Evolutionary conservation across 2,113 vertebrate genomes (phyloP), one percentile per base, ranked within the genome.

Genomic region (Felis chaus): DNA sequence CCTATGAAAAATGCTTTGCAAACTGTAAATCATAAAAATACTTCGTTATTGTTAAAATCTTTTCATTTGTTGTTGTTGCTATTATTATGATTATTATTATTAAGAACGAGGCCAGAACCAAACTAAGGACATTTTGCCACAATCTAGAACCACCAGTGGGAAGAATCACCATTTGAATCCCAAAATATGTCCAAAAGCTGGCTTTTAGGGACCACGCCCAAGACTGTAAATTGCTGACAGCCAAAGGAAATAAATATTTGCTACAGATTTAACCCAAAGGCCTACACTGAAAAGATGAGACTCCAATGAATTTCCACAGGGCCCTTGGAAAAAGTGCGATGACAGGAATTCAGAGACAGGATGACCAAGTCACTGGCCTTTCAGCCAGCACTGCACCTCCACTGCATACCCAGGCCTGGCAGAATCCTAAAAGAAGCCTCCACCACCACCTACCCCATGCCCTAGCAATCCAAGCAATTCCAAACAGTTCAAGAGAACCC

Each of bases 1-100:
- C 68, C 81, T 11, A 55, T 15, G 61, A 90, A 71, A 95, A 95
- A 94, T 13, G 12, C 23, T 82, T 61, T 68, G 27, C 39, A 92
- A 97, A 55, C 27, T 95, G 23, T 69, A 87, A 79, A 92, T 84
- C 55, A 68, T 39, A 89, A 93, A 95, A 95, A 78, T n/a, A 92
- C 48, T 57, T 69, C 41, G 1, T 41, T 31, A 81, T 23, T 81
- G 63, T 27, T 73, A 81, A 76, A 80, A 95, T 33, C 41, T 31
- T 48, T 79, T 48, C 65, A 48, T 48, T 7, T 92, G 57, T 21
- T 41, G 9, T 33, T 57, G 3, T 53, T 69, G 19, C 78, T n/a
- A 33, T 16, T 91, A 4, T 50, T 68, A 27, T 83, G 29, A 13
- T 21, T 80, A 10, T 66, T 68, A 27, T 78, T 66, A 96, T 21